Percentiles rank a stretch among this genome's conserved stretches.
These are phyloP conservation scores for Lacerta bilineata DNA, from an alignment of 2,797 vertebrate genomes.

Conservation along the genomic window DNA sequence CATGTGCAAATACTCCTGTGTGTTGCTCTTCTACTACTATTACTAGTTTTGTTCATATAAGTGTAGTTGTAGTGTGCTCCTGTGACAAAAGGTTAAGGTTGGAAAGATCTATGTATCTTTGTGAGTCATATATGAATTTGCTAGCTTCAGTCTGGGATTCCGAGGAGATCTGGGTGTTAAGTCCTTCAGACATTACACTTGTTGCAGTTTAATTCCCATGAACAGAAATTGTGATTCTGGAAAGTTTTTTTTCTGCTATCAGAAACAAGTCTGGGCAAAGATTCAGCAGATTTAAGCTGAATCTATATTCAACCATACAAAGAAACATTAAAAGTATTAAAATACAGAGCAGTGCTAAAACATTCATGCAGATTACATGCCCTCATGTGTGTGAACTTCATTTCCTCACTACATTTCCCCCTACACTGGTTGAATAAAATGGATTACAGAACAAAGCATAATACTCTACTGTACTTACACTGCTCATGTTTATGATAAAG, in stretches of 20 bases:
- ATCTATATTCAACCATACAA: neutral
- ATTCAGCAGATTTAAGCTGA: neutral
- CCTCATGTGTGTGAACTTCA: neutral
- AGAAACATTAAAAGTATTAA: neutral
- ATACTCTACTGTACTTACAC: neutral
- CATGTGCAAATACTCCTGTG: neutral
- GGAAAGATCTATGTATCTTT: neutral
- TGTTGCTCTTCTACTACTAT: neutral
- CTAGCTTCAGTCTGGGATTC: neutral
- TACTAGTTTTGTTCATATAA: neutral
- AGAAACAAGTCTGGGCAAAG: neutral
- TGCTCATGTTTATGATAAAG: conserved; percentile 26
- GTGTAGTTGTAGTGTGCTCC: neutral
- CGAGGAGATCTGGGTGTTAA: neutral
- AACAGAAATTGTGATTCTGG: neutral
- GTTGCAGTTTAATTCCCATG: neutral
- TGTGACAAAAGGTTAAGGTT: neutral
- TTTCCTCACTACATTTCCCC: neutral
- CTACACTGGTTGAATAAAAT: neutral
- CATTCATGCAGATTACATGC: neutral
- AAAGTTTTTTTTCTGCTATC: neutral
- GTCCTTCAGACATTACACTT: neutral
- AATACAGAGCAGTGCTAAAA: neutral
- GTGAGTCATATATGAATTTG: neutral
- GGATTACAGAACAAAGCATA: neutral